phyloP scores from a whole-genome alignment of 2,888 invertebrate genomes.

The Heteromurus nitidus region DNA sequence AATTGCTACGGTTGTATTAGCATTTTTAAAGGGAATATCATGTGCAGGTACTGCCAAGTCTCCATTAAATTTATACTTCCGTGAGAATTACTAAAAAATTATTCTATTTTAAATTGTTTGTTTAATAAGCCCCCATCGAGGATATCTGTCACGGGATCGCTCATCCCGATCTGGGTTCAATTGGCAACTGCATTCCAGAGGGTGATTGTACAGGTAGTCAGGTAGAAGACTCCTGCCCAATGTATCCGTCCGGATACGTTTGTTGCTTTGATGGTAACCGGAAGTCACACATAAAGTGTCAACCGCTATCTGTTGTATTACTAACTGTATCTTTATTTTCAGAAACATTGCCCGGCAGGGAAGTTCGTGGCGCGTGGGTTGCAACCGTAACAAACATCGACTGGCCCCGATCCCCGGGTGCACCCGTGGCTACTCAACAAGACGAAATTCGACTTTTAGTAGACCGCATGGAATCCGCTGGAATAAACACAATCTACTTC shows the following conservation, averaged over 20 bases:
- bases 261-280: constrained; percentile 68
- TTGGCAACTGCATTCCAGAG: constrained; percentile 63
- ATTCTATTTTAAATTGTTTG: not conserved
- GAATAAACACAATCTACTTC: constrained; percentile 69
- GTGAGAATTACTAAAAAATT: too few relatives aligned
- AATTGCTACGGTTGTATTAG: not conserved
- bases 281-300: too few relatives aligned
- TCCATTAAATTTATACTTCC: too few relatives aligned
- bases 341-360: constrained; percentile 68
- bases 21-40: not conserved
- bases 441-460: constrained; percentile 45
- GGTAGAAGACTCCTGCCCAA: constrained; percentile 48
- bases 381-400: constrained; percentile 71
- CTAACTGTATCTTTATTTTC: not conserved
- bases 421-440: constrained; percentile 62
- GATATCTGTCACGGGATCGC: not conserved
- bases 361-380: constrained; percentile 68
- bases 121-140: not conserved
- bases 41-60: not conserved
- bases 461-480: constrained; percentile 53
- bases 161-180: not conserved
- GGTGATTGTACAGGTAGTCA: constrained; percentile 34
- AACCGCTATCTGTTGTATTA: not conserved
- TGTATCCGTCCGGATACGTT: constrained; percentile 50
- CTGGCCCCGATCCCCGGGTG: constrained; percentile 63